Conservation (phyloP, 2,888 invertebrate species). For the Drymonia ruficornis region DNA sequence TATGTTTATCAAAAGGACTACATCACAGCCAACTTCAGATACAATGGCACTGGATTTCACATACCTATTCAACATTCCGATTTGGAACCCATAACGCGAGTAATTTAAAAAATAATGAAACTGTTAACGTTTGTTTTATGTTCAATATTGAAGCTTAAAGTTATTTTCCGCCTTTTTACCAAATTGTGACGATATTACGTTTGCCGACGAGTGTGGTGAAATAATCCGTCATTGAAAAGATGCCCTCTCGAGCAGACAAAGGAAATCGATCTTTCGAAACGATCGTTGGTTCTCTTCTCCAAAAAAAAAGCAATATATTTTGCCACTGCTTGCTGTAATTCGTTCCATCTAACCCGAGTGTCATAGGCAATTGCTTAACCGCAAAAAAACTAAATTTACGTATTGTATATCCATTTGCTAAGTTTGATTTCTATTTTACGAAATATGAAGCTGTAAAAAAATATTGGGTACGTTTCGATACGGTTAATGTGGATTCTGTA, state of each 20-base stretch:
- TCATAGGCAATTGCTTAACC: slow-evolving; percentile 22
- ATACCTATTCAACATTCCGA: not conserved
- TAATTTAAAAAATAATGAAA: not conserved
- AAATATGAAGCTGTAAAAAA: slow-evolving; percentile 18
- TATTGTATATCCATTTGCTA: slow-evolving; percentile 13
- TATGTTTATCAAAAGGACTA: too few species aligned
- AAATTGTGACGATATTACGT: not conserved
- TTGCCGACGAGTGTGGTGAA: slow-evolving; percentile 1
- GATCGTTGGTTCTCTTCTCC: not conserved
- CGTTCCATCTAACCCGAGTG: slow-evolving; percentile 20
- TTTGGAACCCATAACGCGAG: not conserved
- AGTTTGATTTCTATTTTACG: slow-evolving; percentile 24
- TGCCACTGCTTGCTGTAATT: slow-evolving; percentile 14
- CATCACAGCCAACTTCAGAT: too few species aligned
- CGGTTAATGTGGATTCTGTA: slow-evolving; percentile 3
- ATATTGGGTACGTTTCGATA: slow-evolving; percentile 5
- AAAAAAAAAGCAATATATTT: not conserved
- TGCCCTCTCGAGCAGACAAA: slow-evolving; percentile 2
- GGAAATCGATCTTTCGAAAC: not conserved
- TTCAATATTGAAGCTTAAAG: not conserved
- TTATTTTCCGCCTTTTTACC: not conserved
- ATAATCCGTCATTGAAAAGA: not conserved
- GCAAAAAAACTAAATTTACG: slow-evolving; percentile 23
- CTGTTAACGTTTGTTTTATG: not conserved
- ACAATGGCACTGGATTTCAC: too few species aligned